Evolutionary conservation across 2,888 invertebrate genomes (phyloP), one percentile per base, ranked within the genome.

Genomic region (Cyrtodaria siliqua): DNA sequence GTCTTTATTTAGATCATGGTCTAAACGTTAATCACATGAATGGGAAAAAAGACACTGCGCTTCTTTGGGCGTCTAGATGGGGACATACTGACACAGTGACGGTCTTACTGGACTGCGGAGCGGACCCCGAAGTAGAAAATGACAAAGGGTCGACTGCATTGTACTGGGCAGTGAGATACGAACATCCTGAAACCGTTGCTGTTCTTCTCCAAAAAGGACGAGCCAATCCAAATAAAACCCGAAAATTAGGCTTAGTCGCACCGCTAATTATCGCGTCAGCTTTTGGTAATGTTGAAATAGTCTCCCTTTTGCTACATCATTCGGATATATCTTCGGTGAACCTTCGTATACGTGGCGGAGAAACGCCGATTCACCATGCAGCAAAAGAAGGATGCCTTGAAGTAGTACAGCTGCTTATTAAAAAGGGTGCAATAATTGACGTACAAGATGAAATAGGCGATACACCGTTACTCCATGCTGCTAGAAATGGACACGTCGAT

Each of bases 341-440:
- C 68, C 77, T 79, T 18, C 61, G 66, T 18, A 91, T 92, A 40
- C 84, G 89, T 3, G 89, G 90, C n/a, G 87, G 89, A 27, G 87
- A 89, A 70, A 89, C 89, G 27, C 90, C 92, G 2, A 86, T 93
- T 9, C 93, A 93, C 64, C 90, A 91, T 55, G 93, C 93, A 12
- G 91, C 92, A 1, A 84, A 88, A 44, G 90, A 92, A 80, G 93
- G 93, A 9, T 86, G 89, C 70, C 74, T 85, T 0, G 83, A 87
- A 16, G 87, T 92, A 14, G 73, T 92, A 27, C 72, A 86, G 50
- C 67, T 87, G 57, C 84, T 93, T 1, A 70, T 92, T 16, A 79
- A 87, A 56, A 80, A 81, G 33, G 89, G 90, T 20, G 92, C 91
- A 1, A 62, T 74, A n/a, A 79, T 91, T 1, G 89, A 93, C 68